A percentile compares a stretch with the other conserved stretches of the same genome.
phyloP scores from a whole-genome alignment of 2,113 vertebrate genomes.

The Typhlomys cinereus region DNA sequence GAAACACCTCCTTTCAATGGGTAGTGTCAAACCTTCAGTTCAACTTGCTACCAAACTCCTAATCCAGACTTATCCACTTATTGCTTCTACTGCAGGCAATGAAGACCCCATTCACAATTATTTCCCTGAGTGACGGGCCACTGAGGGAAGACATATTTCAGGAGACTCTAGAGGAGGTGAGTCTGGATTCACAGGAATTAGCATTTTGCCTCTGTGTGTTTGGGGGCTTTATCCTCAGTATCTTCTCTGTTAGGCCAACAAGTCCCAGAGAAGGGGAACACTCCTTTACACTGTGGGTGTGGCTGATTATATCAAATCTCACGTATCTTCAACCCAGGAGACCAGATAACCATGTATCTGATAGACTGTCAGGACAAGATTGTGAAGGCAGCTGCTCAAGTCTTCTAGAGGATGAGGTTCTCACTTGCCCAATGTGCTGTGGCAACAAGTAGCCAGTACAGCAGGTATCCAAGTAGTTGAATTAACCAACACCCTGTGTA shows the following conservation, averaged over 20 bases:
- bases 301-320: slow-evolving; percentile 90
- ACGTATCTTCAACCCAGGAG: slow-evolving; percentile 85
- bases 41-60: too few species aligned
- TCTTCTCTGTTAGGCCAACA: slow-evolving; percentile 85
- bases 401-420: neutral
- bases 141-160: slow-evolving; percentile 86
- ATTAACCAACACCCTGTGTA: neutral
- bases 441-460: too few species aligned
- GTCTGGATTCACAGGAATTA: neutral
- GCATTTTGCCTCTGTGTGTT: neutral
- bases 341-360: neutral
- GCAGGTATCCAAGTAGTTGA: neutral
- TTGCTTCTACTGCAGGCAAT: neutral
- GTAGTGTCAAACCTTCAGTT: neutral
- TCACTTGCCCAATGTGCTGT: neutral
- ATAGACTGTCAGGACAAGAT: neutral
- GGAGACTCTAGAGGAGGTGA: slow-evolving; percentile 90
- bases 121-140: slow-evolving; percentile 91
- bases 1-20: too few species aligned
- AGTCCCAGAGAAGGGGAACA: slow-evolving; percentile 89
- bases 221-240: neutral
- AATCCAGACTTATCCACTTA: neutral
- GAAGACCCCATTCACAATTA: slow-evolving; percentile 90
- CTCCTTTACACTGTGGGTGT: slow-evolving; percentile 94
- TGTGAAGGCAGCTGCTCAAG: neutral